These are phyloP conservation scores for Drosophila colorata DNA, from an alignment of 2,888 invertebrate genomes.

Conservation along the genomic window DNA sequence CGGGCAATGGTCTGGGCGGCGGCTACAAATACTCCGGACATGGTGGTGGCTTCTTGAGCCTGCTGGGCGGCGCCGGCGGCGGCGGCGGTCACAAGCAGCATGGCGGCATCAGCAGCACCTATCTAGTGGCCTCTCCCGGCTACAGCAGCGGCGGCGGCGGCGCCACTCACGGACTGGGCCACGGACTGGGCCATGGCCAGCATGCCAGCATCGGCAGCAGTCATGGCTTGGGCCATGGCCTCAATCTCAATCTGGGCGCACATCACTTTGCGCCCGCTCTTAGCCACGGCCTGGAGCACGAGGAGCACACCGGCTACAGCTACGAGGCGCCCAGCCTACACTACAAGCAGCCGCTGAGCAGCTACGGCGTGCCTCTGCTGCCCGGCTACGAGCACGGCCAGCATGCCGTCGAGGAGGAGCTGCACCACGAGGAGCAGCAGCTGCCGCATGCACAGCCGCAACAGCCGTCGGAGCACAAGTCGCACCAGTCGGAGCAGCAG, in stretches of 20 bases:
- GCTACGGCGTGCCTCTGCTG: constrained; percentile 63
- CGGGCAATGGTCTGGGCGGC: constrained; percentile 9
- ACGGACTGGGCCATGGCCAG: constrained; percentile 16
- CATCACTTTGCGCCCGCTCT: constrained; percentile 19
- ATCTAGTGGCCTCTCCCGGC: constrained; percentile 47
- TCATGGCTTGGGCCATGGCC: constrained; percentile 23
- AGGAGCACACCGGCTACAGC: constrained; percentile 54
- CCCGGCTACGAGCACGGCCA: constrained; percentile 56
- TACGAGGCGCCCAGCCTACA: constrained; percentile 53
- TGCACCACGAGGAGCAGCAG: constrained; percentile 15
- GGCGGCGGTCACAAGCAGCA: constrained; percentile 49
- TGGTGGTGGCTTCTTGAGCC: constrained; percentile 35
- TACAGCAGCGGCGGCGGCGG: constrained; percentile 40
- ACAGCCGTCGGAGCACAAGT: constrained; percentile 40
- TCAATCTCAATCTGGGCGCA: constrained; percentile 1
- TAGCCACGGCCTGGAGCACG: constrained; percentile 42
- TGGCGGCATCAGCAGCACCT: constrained; percentile 38
- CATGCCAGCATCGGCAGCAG: constrained; percentile 9
- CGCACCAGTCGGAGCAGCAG: constrained; percentile 41
- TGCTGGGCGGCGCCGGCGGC: constrained; percentile 24
- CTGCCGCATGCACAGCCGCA: constrained; percentile 1
- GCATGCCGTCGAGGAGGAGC: constrained; percentile 15
- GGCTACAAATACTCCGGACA: constrained; percentile 49
- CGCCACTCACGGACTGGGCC: constrained; percentile 23
- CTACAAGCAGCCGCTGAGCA: constrained; percentile 58